Conservation (phyloP, 2,113 vertebrate genomes). For the Physeter macrocephalus region DNA sequence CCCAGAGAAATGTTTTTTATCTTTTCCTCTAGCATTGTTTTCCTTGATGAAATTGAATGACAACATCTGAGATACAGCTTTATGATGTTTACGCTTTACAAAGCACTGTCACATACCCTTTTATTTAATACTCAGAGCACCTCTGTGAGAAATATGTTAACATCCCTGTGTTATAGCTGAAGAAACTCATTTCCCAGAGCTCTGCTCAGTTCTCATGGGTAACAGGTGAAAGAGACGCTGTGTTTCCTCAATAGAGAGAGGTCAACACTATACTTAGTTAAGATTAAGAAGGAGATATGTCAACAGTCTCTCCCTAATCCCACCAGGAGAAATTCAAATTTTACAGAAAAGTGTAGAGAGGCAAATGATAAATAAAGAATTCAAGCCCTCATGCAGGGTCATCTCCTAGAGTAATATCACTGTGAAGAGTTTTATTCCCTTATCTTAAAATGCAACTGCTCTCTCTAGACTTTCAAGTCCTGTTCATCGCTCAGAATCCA, state of each 20-base stretch:
- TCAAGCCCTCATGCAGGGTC: neutral
- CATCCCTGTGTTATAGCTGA: neutral
- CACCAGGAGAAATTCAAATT: neutral
- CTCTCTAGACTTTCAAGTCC: neutral
- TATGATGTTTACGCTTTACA: neutral
- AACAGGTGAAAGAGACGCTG: neutral
- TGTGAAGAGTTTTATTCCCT: neutral
- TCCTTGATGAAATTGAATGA: slow-evolving; percentile 19
- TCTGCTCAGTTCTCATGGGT: neutral
- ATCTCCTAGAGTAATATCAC: neutral
- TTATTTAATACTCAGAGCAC: neutral
- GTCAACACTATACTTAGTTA: neutral
- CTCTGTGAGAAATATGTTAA: neutral
- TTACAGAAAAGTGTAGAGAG: neutral
- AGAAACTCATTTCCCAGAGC: neutral
- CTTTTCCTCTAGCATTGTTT: neutral
- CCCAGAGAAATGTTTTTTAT: neutral
- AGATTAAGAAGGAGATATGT: neutral
- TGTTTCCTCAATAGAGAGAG: neutral
- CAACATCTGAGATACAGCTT: neutral
- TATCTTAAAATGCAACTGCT: neutral
- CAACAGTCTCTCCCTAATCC: neutral
- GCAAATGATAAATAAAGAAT: neutral
- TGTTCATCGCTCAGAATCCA: neutral
- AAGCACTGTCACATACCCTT: neutral